These are phyloP conservation scores for Drosophila pectinifera DNA, from an alignment of 1,140 invertebrate species.

Conservation along the genomic window DNA sequence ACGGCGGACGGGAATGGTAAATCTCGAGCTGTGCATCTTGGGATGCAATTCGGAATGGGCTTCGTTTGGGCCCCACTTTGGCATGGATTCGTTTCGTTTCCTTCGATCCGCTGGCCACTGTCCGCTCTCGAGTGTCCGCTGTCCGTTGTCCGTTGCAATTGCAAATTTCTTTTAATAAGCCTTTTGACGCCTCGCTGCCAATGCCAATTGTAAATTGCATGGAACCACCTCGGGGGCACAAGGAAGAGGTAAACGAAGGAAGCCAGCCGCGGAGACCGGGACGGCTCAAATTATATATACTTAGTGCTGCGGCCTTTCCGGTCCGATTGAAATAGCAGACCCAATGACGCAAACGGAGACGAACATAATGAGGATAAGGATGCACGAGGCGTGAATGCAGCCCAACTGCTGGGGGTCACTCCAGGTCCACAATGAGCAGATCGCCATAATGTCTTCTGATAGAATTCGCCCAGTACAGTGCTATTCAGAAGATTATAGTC, in stretches of 20 bases:
- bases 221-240: conserved; percentile 33
- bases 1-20: conserved; percentile 47
- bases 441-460: conserved; percentile 3
- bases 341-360: conserved; percentile 61
- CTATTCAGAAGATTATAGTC: conserved; percentile 6
- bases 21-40: conserved; percentile 63
- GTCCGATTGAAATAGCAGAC: conserved; percentile 73
- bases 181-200: conserved; percentile 81
- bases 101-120: conserved; percentile 19
- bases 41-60: conserved; percentile 50
- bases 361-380: conserved; percentile 65
- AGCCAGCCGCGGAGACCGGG: neutral
- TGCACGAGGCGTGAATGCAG: conserved; percentile 32
- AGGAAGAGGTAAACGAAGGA: conserved; percentile 1
- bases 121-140: conserved; percentile 8
- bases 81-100: conserved; percentile 29
- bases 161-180: conserved; percentile 84
- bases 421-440: conserved; percentile 1
- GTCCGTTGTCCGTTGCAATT: conserved; percentile 65
- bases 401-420: conserved; percentile 45
- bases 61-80: conserved; percentile 31
- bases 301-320: conserved; percentile 56
- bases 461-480: conserved; percentile 8
- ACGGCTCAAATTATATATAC: conserved; percentile 71
- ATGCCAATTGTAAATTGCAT: conserved; percentile 73